Percentiles rank a stretch among this genome's conserved stretches.
Conservation (phyloP, 2,797 vertebrate genomes). For the Sarcoramphus papa region DNA sequence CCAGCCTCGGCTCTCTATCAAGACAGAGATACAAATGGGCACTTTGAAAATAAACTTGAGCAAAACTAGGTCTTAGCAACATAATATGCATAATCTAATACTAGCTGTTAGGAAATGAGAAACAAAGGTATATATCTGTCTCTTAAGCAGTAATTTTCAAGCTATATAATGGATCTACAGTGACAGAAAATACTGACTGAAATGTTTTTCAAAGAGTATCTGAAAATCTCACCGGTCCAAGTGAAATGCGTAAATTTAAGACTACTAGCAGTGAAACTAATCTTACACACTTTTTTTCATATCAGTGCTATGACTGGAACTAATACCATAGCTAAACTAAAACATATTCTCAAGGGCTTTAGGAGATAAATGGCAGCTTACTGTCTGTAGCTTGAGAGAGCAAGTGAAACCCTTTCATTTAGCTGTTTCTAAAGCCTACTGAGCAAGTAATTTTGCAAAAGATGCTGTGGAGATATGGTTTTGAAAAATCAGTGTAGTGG, state of each 20-base stretch:
- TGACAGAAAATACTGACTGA: neutral
- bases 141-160: neutral
- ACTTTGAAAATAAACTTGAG: neutral
- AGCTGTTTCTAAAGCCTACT: neutral
- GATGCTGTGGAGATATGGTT: neutral
- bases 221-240: neutral
- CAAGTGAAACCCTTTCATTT: neutral
- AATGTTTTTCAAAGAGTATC: neutral
- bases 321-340: neutral
- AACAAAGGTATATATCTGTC: neutral
- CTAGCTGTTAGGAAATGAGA: neutral
- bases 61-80: neutral
- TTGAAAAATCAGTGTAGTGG: neutral
- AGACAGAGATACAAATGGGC: neutral
- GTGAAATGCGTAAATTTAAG: neutral
- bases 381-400: neutral
- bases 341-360: neutral
- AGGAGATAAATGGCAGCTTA: neutral
- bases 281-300: neutral
- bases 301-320: neutral
- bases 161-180: neutral
- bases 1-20: neutral
- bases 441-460: neutral
- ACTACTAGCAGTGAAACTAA: neutral
- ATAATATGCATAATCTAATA: neutral